Evolutionary conservation across 1,140 invertebrate species (phyloP), one percentile per base, ranked within the genome.

Genomic region (Andrena cerasifolii): DNA sequence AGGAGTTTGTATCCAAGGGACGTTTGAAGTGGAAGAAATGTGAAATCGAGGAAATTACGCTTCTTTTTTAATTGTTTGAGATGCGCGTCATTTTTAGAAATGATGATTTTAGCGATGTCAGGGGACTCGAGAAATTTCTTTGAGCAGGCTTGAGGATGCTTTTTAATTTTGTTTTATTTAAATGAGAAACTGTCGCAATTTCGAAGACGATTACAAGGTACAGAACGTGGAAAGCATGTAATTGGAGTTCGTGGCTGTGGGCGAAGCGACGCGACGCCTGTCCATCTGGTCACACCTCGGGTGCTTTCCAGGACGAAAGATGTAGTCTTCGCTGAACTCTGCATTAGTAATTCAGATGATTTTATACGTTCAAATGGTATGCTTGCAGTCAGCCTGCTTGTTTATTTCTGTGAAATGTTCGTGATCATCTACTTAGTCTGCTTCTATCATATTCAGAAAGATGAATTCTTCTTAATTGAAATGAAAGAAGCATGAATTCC

Each of bases 241-340:
- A 87, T 86, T 87, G 87, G 36, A 75, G 59, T 73, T 56, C 59
- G 59, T 49, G 70, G 62, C 40, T 65, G 49, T 31, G 72, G 61
- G 68, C 40, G 61, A 36, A 62, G 16, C 33, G 61, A 31, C 72
- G 16, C 33, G 61, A 31, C 72, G 77, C 75, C 70, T 82, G 82
- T 82, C 81, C 81, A 53, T 76, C 62, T 47, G 66, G 88, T 90
- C 82, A 91, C 89, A 87, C 85, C 79, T 87, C 84, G 82, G 79
- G 82, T 87, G 63, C 43, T 89, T 89, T 89, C 83, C 88, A 80
- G 90, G 89, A 87, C 89, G 86, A 49, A 81, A 87, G 86, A 88
- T 82, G 73, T 85, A 83, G 86, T 82, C 66, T 80, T 89, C 67
- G 76, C 77, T 63, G 28, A 51, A 59, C 81, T 79, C 70, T 71